Percentiles rank a stretch among this genome's conserved stretches.
Conservation (phyloP, 2,888 invertebrate genomes). For the Aromia moschata region DNA sequence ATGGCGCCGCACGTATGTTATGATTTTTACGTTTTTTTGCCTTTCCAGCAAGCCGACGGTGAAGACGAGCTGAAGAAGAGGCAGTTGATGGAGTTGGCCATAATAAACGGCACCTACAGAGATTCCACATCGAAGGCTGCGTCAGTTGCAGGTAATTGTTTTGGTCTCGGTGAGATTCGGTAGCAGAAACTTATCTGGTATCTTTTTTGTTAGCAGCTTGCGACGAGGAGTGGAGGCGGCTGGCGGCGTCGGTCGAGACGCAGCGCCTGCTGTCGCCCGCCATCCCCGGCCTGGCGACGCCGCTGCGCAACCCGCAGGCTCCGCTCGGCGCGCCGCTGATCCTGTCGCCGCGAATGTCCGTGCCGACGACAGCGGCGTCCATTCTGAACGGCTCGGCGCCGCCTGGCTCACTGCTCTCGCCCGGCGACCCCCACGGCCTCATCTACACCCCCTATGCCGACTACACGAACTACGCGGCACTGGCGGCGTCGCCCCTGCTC, state of each 20-base stretch:
- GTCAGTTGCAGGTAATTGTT: slow-evolving; percentile 77
- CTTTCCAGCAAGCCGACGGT: slow-evolving; percentile 92
- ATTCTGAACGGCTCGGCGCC: slow-evolving; percentile 73
- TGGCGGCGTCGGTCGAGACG: slow-evolving; percentile 80
- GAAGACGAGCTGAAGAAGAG: slow-evolving; percentile 99
- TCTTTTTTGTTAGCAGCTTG: too few species aligned
- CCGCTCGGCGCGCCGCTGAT: slow-evolving; percentile 93
- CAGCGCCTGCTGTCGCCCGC: slow-evolving; percentile 76
- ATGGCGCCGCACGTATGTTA: too few species aligned
- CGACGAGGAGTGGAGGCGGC: slow-evolving; percentile 84
- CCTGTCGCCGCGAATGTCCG: slow-evolving; percentile 88
- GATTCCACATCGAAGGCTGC: slow-evolving; percentile 92
- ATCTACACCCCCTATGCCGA: slow-evolving; percentile 91
- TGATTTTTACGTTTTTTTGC: too few species aligned
- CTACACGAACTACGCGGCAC: slow-evolving; percentile 90
- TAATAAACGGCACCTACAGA: slow-evolving; percentile 99
- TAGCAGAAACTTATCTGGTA: too few species aligned
- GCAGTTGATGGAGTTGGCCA: slow-evolving; percentile 99
- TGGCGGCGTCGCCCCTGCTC: slow-evolving; percentile 82
- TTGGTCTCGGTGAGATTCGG: too few species aligned
- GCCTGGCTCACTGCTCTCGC: slow-evolving; percentile 61
- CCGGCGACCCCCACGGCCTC: slow-evolving; percentile 74
- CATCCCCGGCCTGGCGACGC: slow-evolving; percentile 69
- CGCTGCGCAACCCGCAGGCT: slow-evolving; percentile 72
- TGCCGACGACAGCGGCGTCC: slow-evolving; percentile 78